These are phyloP conservation scores for Chironex yamaguchii DNA, from an alignment of 30 jellyfish, hydroid and myxozoan genomes.

Conservation along the genomic window DNA sequence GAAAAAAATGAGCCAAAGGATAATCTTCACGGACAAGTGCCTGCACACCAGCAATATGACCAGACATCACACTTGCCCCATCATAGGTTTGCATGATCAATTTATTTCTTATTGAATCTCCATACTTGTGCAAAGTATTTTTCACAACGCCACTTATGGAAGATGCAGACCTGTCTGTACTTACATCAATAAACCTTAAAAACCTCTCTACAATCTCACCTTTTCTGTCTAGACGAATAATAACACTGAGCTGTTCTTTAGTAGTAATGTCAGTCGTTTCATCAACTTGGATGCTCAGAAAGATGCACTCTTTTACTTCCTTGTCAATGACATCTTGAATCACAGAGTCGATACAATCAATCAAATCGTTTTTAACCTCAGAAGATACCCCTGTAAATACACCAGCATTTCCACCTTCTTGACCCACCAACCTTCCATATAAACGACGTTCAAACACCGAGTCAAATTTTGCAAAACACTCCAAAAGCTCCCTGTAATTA, in stretches of 20 bases:
- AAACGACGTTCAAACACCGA: conserved; percentile 55
- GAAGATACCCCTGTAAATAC: conserved; percentile 38
- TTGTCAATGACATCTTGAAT: conserved; percentile 17
- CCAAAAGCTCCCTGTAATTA: conserved; percentile 40
- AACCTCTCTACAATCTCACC: conserved; percentile 31
- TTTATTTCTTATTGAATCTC: not conserved
- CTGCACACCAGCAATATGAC: conserved; percentile 47
- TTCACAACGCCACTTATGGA: conserved; percentile 16
- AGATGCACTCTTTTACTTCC: conserved; percentile 18
- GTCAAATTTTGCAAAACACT: conserved; percentile 31
- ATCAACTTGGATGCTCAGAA: conserved; percentile 27
- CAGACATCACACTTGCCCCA: conserved; percentile 55
- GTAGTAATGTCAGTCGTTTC: conserved; percentile 41
- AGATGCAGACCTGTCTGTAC: conserved; percentile 27
- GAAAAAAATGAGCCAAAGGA: conserved; percentile 17
- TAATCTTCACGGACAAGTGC: conserved; percentile 34
- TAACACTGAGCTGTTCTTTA: conserved; percentile 33
- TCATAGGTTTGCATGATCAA: conserved; percentile 53
- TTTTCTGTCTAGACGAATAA: not conserved
- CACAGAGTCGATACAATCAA: not conserved
- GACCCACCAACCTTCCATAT: conserved; percentile 33
- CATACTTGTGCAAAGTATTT: not conserved
- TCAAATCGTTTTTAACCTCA: conserved; percentile 28
- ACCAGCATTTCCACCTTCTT: conserved; percentile 28
- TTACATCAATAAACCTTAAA: conserved; percentile 15